Conservation (phyloP, 1,140 invertebrate species). For the Procambarus virginalis region DNA sequence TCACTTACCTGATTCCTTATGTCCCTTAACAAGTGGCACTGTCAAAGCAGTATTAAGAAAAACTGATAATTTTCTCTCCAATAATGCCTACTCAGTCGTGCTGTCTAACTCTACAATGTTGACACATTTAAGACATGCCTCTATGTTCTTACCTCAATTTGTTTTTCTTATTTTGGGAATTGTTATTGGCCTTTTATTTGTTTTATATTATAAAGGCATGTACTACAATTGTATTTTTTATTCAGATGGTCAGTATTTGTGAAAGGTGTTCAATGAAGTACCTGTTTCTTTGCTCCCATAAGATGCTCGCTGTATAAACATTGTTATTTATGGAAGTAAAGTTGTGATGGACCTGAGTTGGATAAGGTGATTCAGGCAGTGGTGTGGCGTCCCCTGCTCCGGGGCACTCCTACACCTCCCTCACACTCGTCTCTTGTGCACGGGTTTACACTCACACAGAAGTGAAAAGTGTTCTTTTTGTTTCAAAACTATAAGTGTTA, state of each 20-base stretch:
- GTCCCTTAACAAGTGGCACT: neutral
- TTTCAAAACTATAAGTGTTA: neutral
- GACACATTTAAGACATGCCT: neutral
- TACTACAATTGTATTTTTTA: neutral
- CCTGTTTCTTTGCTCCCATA: slow-evolving; percentile 35
- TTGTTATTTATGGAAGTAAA: slow-evolving; percentile 31
- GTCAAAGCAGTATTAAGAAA: slow-evolving; percentile 36
- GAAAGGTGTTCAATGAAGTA: slow-evolving; percentile 50
- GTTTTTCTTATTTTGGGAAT: neutral
- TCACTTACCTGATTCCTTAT: neutral
- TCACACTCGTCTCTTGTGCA: slow-evolving; percentile 11
- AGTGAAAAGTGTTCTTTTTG: neutral
- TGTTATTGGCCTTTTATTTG: neutral
- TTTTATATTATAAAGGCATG: neutral
- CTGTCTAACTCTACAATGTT: neutral
- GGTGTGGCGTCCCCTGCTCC: neutral
- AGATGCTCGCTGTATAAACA: slow-evolving; percentile 32
- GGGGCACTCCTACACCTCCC: neutral
- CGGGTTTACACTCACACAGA: slow-evolving; percentile 20
- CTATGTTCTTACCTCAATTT: slow-evolving; percentile 14
- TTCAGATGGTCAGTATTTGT: slow-evolving; percentile 58
- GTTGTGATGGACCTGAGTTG: neutral
- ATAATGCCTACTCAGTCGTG: neutral
- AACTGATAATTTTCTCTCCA: neutral
- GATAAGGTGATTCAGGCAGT: neutral